Percentiles rank a stretch among this genome's conserved stretches.
Evolutionary conservation across 1,140 invertebrate genomes (phyloP).

Genomic region (Caenorhabditis tropicalis): DNA sequence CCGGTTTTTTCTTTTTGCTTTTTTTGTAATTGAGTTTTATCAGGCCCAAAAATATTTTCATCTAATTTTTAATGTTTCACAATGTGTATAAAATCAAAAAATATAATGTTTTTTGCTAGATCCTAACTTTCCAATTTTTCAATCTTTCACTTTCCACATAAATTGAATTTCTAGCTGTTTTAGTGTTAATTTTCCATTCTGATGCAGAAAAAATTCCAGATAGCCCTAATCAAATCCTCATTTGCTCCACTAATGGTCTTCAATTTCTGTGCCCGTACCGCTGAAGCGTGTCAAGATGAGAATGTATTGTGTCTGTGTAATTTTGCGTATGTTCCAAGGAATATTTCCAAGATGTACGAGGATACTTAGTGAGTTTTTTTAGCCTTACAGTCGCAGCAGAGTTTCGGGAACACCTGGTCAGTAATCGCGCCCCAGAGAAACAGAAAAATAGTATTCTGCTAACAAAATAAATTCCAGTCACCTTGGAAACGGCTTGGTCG

Average conservation of each 20-base stretch:
- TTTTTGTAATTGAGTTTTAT: too few species aligned
- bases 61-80: too few species aligned
- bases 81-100: too few species aligned
- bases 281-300: conserved; percentile 67
- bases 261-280: conserved; percentile 68
- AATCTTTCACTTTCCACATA: too few species aligned
- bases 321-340: conserved; percentile 70
- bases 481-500: conserved; percentile 69
- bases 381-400: too few species aligned
- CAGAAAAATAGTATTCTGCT: neutral
- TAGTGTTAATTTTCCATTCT: too few species aligned
- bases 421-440: neutral
- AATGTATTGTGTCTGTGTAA: conserved; percentile 69
- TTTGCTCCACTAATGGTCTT: conserved; percentile 70
- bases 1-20: too few species aligned
- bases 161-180: too few species aligned
- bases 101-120: too few species aligned
- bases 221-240: conserved; percentile 65
- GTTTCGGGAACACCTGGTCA: too few species aligned
- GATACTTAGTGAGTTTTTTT: conserved; percentile 66
- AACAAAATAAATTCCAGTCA: conserved; percentile 60
- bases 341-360: conserved; percentile 64
- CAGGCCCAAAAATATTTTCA: too few species aligned
- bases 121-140: too few species aligned
- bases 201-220: conserved; percentile 54